Evolutionary conservation across 2,888 invertebrate species (phyloP).

Genomic region (Dendrolimus pini): DNA sequence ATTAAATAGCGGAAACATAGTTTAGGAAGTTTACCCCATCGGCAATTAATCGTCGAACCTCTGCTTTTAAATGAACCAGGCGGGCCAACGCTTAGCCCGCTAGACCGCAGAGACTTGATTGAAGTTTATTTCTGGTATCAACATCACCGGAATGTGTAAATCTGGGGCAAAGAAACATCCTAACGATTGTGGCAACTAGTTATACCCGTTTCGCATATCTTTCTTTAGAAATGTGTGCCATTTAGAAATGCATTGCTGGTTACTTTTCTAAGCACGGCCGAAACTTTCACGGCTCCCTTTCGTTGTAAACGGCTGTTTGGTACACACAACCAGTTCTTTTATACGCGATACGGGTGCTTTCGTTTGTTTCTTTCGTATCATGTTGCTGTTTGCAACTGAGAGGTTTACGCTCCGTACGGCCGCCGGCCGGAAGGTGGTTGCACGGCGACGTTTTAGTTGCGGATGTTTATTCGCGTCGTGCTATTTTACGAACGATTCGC

Average conservation of each 20-base stretch:
- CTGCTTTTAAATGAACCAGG: too few relatives aligned
- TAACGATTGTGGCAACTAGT: neutral
- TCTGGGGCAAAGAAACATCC: neutral
- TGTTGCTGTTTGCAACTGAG: constrained; percentile 29
- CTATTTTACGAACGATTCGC: constrained; percentile 4
- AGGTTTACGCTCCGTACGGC: constrained; percentile 24
- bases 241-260: constrained; percentile 29
- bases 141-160: neutral
- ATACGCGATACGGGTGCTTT: constrained; percentile 21
- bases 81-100: too few relatives aligned
- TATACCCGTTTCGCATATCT: neutral
- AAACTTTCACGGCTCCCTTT: constrained; percentile 49
- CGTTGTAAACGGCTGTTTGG: constrained; percentile 41
- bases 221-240: constrained; percentile 10
- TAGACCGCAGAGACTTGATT: too few relatives aligned
- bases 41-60: too few relatives aligned
- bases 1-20: too few relatives aligned
- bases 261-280: constrained; percentile 37
- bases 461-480: constrained; percentile 16
- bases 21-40: too few relatives aligned
- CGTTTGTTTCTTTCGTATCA: constrained; percentile 31
- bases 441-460: constrained; percentile 10
- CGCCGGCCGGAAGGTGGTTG: constrained; percentile 18
- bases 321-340: constrained; percentile 44
- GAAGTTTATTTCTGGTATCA: too few relatives aligned